These are phyloP conservation scores for Amphibalanus amphitrite DNA, from an alignment of 1,140 invertebrate species.

Conservation along the genomic window DNA sequence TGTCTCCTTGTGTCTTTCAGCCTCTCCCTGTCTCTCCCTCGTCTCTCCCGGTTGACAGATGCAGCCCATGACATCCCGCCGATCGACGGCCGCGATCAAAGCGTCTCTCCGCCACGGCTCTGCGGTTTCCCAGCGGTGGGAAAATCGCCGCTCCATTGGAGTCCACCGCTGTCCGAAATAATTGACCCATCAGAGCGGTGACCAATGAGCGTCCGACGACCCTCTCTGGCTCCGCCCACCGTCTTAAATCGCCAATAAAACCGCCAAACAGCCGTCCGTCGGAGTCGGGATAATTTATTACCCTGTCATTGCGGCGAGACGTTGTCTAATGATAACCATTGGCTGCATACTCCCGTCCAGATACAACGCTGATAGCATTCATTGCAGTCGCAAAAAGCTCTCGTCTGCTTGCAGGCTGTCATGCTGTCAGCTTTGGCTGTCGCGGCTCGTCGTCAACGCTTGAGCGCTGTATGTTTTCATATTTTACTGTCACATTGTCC, in stretches of 20 bases:
- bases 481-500: slow-evolving; percentile 1
- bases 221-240: neutral
- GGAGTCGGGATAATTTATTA: neutral
- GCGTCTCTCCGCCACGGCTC: too few relatives aligned
- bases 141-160: neutral
- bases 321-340: neutral
- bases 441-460: neutral
- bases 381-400: neutral
- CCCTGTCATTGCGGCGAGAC: neutral
- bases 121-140: neutral
- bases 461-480: neutral
- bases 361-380: neutral
- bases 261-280: neutral
- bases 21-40: too few relatives aligned
- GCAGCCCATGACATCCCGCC: too few relatives aligned
- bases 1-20: too few relatives aligned
- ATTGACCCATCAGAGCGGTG: neutral
- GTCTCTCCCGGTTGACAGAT: too few relatives aligned
- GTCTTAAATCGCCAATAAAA: neutral
- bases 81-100: neutral
- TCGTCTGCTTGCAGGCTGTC: neutral
- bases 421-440: neutral
- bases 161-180: neutral
- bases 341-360: neutral
- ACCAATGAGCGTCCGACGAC: neutral